phyloP scores from a whole-genome alignment of 1,140 invertebrate genomes.

The Marisa cornuarietis region DNA sequence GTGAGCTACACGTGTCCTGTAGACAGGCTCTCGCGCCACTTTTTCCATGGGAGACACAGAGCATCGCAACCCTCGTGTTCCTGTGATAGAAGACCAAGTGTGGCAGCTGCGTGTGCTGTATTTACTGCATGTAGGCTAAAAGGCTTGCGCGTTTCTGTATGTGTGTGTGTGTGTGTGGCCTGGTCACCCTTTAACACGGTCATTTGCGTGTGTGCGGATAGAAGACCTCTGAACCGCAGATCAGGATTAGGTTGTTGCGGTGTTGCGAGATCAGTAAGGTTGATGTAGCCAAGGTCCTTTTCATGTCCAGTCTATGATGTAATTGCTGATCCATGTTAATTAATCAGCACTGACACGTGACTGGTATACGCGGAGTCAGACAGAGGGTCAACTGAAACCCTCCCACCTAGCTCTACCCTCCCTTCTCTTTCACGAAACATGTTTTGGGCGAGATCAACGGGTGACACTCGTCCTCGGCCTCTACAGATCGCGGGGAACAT shows the following conservation, averaged over 20 bases:
- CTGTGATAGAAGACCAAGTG: neutral
- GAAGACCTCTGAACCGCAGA: neutral
- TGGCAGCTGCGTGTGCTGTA: neutral
- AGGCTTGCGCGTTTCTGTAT: neutral
- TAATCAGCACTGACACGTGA: too few relatives aligned
- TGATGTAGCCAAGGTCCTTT: neutral
- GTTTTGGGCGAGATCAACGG: too few relatives aligned
- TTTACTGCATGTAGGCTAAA: too few relatives aligned
- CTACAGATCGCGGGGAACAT: too few relatives aligned
- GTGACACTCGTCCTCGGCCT: too few relatives aligned
- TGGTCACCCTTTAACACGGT: neutral
- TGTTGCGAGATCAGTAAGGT: neutral
- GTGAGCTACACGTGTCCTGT: too few relatives aligned
- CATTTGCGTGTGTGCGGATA: neutral
- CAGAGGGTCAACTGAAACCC: too few relatives aligned
- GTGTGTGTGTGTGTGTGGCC: constrained; percentile 1
- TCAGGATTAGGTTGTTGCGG: neutral
- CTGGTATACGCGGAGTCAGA: too few relatives aligned
- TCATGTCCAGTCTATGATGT: neutral
- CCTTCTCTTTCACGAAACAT: too few relatives aligned
- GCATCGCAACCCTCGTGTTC: neutral
- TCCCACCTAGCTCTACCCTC: too few relatives aligned
- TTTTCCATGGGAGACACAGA: neutral
- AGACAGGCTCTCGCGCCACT: neutral
- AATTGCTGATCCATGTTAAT: too few relatives aligned